A percentile compares a stretch with the other conserved stretches of the same genome.
These are phyloP conservation scores for Tromatobia lineatoria DNA, from an alignment of 2,888 invertebrate species.

Conservation along the genomic window DNA sequence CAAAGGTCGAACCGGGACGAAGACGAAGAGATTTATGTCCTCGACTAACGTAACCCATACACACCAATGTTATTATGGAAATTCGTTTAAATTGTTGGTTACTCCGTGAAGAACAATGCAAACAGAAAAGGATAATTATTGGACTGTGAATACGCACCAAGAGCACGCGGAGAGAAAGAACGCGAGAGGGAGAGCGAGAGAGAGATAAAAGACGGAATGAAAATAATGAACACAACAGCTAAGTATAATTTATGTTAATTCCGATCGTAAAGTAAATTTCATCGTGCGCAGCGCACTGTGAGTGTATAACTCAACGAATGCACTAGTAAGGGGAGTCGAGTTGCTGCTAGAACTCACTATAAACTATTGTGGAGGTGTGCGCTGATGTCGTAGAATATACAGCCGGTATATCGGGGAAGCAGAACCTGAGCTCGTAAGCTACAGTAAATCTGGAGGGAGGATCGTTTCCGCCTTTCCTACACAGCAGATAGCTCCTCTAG, in stretches of 20 bases:
- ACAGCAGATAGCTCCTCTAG: background rate
- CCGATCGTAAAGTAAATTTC: conserved; percentile 73
- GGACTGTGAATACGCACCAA: conserved; percentile 70
- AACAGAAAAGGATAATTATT: conserved; percentile 81
- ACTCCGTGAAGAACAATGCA: conserved; percentile 76
- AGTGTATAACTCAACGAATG: conserved; percentile 4
- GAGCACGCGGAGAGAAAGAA: conserved; percentile 15
- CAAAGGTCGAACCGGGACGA: conserved; percentile 45
- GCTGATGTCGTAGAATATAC: background rate
- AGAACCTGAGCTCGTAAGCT: background rate
- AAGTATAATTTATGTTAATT: conserved; percentile 76
- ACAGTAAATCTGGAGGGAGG: conserved; percentile 15
- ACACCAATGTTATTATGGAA: conserved; percentile 75
- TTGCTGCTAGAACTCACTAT: conserved; percentile 7
- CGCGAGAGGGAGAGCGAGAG: too few species aligned
- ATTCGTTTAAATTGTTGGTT: conserved; percentile 77
- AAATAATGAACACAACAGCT: conserved; percentile 36
- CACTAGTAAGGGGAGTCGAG: background rate
- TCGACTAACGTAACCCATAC: conserved; percentile 67
- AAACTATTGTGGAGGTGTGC: conserved; percentile 1
- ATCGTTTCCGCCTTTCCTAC: conserved; percentile 8
- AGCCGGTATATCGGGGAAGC: background rate
- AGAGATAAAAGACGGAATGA: background rate
- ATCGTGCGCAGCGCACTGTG: conserved; percentile 15
- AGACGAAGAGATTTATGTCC: conserved; percentile 73